A percentile compares a stretch with the other conserved stretches of the same genome.
phyloP scores from a whole-genome alignment of 1,140 invertebrate genomes.

The Pachyrhynchus sulphureomaculatus region DNA sequence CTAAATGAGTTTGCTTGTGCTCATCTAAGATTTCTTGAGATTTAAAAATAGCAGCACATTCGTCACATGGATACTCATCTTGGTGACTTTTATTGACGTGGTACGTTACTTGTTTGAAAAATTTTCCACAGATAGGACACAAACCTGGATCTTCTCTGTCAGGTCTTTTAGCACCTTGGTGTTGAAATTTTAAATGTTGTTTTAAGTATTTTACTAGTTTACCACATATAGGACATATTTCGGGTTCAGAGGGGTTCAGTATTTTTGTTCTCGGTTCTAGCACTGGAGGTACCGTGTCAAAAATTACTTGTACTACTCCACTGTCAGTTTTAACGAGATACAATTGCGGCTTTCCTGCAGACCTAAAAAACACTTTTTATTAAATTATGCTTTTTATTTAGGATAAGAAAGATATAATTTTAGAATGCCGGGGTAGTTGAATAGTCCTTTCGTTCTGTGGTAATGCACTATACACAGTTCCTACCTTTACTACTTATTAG shows the following conservation, averaged over 20 bases:
- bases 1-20: not conserved
- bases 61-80: constrained; percentile 48
- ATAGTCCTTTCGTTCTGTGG: no score
- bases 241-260: not conserved
- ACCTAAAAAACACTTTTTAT: not conserved
- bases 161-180: not conserved
- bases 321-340: not conserved
- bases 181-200: constrained; percentile 1
- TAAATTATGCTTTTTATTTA: not conserved
- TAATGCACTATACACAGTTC: no score
- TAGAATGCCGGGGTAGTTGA: no score
- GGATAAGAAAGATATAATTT: no score
- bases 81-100: not conserved
- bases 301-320: constrained; percentile 11
- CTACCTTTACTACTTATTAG: no score
- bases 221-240: not conserved
- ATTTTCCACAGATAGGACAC: constrained; percentile 31
- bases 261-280: not conserved
- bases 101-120: not conserved
- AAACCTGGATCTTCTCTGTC: not conserved
- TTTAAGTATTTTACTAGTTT: not conserved
- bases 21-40: constrained; percentile 44
- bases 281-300: not conserved
- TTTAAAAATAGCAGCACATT: constrained; percentile 54
- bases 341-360: not conserved